Percentiles rank a stretch among this genome's conserved stretches.
Evolutionary conservation across 2,888 invertebrate genomes (phyloP).

Genomic region (Celastrina argiolus): DNA sequence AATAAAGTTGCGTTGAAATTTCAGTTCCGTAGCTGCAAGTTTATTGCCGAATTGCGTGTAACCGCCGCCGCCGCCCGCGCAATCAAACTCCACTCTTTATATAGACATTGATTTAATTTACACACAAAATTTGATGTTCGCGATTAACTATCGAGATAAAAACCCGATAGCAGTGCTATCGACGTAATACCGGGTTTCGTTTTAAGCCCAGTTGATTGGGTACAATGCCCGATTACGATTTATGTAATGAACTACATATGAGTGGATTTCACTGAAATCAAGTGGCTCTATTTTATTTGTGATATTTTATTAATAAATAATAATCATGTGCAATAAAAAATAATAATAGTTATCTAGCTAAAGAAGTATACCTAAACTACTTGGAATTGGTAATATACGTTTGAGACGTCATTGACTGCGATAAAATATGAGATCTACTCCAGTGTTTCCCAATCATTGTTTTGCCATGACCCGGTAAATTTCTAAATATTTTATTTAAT

Average conservation of each 20-base stretch:
- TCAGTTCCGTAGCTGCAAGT: conserved; percentile 73
- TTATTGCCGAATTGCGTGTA: conserved; percentile 73
- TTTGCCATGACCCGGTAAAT: too few species aligned
- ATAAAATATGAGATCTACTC: too few species aligned
- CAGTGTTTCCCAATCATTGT: too few species aligned
- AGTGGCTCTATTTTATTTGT: not conserved
- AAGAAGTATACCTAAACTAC: too few species aligned
- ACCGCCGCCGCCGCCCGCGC: conserved; percentile 39
- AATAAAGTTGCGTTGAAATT: conserved; percentile 77
- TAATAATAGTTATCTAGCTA: too few species aligned
- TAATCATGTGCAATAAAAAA: too few species aligned
- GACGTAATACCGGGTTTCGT: not conserved
- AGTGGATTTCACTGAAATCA: not conserved
- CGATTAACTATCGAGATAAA: conserved; percentile 22
- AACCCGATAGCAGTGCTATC: not conserved
- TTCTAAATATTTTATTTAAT: too few species aligned
- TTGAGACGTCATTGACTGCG: too few species aligned
- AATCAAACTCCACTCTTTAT: conserved; percentile 71
- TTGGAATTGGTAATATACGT: too few species aligned
- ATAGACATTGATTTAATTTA: conserved; percentile 74
- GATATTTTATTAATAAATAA: not conserved
- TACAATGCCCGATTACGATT: not conserved
- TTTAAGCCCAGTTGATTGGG: not conserved
- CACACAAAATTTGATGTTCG: conserved; percentile 56
- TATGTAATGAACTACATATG: not conserved